phyloP scores from a whole-genome alignment of 2,113 vertebrate species.

The Solea solea region DNA sequence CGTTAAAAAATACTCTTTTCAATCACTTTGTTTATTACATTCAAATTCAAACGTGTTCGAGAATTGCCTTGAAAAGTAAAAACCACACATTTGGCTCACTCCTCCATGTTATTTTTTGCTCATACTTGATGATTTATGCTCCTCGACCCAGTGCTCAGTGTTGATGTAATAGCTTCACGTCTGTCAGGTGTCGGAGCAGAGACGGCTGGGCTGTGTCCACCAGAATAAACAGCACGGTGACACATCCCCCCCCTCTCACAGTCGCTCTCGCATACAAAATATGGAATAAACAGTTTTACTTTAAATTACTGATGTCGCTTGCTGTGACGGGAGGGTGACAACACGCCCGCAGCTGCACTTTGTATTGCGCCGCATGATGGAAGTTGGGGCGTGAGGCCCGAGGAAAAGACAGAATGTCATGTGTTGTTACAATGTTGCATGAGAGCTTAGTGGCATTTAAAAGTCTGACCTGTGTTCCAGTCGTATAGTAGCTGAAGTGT shows the following conservation, averaged over 20 bases:
- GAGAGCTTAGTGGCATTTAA: background rate
- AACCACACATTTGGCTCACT: background rate
- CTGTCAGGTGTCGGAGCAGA: slow-evolving; percentile 28
- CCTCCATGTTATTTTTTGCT: slow-evolving; percentile 30
- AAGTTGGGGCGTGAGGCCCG: slow-evolving; percentile 30
- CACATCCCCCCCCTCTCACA: slow-evolving; percentile 30
- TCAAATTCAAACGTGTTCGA: background rate
- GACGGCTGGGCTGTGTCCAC: slow-evolving; percentile 22
- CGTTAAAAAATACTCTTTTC: background rate
- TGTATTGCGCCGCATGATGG: slow-evolving; percentile 26
- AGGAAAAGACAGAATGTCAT: slow-evolving; percentile 44
- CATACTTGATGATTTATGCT: slow-evolving; percentile 47
- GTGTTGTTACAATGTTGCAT: slow-evolving; percentile 33
- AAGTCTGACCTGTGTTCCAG: background rate
- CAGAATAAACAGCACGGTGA: slow-evolving; percentile 36
- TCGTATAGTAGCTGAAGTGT: background rate
- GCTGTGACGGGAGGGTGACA: slow-evolving; percentile 15
- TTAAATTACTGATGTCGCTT: slow-evolving; percentile 32
- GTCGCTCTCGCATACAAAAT: slow-evolving; percentile 32
- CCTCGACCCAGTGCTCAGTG: slow-evolving; percentile 15
- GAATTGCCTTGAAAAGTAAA: background rate
- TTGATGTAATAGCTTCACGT: slow-evolving; percentile 53
- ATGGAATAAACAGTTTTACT: slow-evolving; percentile 25
- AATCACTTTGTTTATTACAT: background rate
- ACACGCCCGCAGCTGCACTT: slow-evolving; percentile 4